A percentile compares a stretch with the other conserved stretches of the same genome.
These are phyloP conservation scores for Phragmatobia fuliginosa DNA, from an alignment of 2,888 invertebrate genomes.

Conservation along the genomic window DNA sequence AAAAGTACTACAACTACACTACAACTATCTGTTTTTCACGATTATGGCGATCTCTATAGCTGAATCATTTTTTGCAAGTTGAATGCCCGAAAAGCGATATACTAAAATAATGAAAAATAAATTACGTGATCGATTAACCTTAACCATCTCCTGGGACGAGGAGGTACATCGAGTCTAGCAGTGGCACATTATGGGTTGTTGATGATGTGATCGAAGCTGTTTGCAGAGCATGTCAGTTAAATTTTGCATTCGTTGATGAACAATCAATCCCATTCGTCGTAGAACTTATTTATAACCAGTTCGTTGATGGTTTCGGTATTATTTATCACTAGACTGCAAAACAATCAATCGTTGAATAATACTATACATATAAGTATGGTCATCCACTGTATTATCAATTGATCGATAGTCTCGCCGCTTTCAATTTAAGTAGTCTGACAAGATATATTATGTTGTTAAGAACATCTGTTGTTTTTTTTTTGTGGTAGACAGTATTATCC, in stretches of 20 bases:
- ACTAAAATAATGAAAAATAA: no score
- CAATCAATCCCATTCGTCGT: constrained; percentile 19
- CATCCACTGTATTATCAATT: constrained; percentile 11
- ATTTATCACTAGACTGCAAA: constrained; percentile 21
- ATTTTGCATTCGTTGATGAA: constrained; percentile 28
- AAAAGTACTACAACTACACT: no score
- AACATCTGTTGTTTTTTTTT: not conserved
- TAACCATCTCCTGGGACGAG: no score
- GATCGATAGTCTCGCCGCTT: constrained; percentile 2
- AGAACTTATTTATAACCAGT: constrained; percentile 25
- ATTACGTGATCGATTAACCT: no score
- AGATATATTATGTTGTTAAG: not conserved
- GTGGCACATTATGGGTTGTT: no score
- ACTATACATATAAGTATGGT: constrained; percentile 17
- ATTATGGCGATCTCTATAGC: no score
- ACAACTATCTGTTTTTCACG: no score
- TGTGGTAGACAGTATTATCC: not conserved
- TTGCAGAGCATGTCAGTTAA: constrained; percentile 2
- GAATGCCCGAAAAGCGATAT: no score
- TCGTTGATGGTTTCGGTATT: constrained; percentile 22
- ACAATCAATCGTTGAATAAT: constrained; percentile 26
- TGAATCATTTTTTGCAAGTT: no score
- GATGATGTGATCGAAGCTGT: no score
- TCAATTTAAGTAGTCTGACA: constrained; percentile 6
- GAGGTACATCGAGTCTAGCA: no score